These are phyloP conservation scores for Pherbina coryleti DNA, from an alignment of 2,888 invertebrate genomes.

Conservation along the genomic window DNA sequence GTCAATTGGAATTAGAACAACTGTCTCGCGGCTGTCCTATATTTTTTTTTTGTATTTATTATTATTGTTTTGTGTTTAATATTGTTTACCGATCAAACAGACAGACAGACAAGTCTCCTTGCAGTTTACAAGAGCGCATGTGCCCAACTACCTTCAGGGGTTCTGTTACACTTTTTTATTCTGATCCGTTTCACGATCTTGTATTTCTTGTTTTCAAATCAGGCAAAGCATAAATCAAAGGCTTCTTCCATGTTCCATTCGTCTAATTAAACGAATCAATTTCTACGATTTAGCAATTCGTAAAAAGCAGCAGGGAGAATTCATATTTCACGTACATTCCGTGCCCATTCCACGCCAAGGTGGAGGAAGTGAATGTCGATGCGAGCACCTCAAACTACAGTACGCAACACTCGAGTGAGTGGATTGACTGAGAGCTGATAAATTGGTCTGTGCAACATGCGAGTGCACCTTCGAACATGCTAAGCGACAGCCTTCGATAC, in stretches of 20 bases:
- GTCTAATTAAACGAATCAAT: constrained; percentile 37
- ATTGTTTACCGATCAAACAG: constrained; percentile 19
- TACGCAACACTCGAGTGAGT: constrained; percentile 20
- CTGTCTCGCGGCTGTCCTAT: constrained; percentile 22
- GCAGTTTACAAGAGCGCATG: neutral
- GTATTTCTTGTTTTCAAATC: constrained; percentile 29
- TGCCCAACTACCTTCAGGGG: neutral
- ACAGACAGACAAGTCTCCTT: neutral
- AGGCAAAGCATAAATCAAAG: constrained; percentile 27
- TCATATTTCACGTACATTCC: constrained; percentile 25
- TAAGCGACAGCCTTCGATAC: neutral
- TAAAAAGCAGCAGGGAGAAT: neutral
- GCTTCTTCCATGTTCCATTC: constrained; percentile 4
- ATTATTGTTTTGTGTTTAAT: constrained; percentile 18
- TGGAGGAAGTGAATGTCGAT: neutral
- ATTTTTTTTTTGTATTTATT: neutral
- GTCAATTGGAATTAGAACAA: constrained; percentile 37
- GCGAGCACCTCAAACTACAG: constrained; percentile 29
- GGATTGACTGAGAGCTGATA: constrained; percentile 27
- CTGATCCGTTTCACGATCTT: constrained; percentile 31
- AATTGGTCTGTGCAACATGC: constrained; percentile 18
- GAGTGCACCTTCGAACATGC: constrained; percentile 27
- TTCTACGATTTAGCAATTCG: constrained; percentile 23
- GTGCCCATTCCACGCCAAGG: neutral
- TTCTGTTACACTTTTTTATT: neutral